Evolutionary conservation across 92 coral and sea anemone species (phyloP).

Genomic region (Epizoanthus illoricatus): DNA sequence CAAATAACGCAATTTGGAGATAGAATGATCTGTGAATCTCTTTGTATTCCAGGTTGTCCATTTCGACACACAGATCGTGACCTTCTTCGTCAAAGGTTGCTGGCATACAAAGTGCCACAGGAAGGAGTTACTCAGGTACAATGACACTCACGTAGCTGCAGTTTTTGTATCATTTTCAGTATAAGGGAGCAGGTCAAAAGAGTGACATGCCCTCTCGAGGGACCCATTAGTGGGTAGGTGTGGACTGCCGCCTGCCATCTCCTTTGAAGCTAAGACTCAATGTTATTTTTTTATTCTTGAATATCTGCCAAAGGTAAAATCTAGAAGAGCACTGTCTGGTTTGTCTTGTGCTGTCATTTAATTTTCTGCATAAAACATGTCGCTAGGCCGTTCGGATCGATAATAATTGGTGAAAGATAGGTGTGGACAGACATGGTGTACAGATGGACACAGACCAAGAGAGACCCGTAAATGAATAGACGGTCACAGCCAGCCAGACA

Average conservation of each 20-base stretch:
- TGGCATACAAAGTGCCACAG: constrained; percentile 73
- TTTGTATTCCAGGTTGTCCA: constrained; percentile 77
- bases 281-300: too few relatives aligned
- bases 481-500: not conserved
- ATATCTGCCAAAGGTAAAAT: not conserved
- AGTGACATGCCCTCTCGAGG: too few relatives aligned
- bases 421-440: too few relatives aligned
- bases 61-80: constrained; percentile 94
- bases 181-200: too few relatives aligned
- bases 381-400: too few relatives aligned
- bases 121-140: constrained; percentile 87
- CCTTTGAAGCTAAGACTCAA: not conserved
- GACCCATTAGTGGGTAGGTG: too few relatives aligned
- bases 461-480: not conserved
- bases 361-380: too few relatives aligned
- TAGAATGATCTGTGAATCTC: not conserved
- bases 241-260: not conserved
- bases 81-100: constrained; percentile 72
- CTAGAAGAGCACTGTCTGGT: not conserved
- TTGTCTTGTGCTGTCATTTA: too few relatives aligned
- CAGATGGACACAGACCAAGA: not conserved
- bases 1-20: not conserved
- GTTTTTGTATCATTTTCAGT: too few relatives aligned
- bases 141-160: not conserved
- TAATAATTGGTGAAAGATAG: too few relatives aligned